Evolutionary conservation across 2,113 vertebrate genomes (phyloP).

Genomic region (Scortum barcoo): DNA sequence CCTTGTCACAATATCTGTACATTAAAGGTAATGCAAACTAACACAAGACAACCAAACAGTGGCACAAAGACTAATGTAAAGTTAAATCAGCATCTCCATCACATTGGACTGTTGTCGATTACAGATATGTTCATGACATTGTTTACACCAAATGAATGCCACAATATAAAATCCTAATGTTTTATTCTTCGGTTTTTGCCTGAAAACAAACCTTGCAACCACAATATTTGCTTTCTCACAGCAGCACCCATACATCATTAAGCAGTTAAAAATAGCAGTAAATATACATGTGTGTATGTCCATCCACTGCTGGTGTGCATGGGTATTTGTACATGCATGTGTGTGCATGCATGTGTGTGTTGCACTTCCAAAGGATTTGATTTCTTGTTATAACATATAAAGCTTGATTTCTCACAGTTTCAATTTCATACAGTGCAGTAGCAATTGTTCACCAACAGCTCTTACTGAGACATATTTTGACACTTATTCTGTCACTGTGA

Average conservation of each 20-base stretch:
- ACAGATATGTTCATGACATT: neutral
- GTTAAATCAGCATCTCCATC: neutral
- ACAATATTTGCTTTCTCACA: neutral
- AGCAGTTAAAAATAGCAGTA: neutral
- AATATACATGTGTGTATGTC: neutral
- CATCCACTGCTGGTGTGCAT: neutral
- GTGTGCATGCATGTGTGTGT: neutral
- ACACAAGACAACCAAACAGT: neutral
- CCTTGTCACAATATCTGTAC: neutral
- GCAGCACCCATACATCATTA: neutral
- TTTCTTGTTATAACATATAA: neutral
- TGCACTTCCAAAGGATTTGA: neutral
- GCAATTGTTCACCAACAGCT: neutral
- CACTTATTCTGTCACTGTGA: neutral
- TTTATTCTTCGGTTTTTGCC: neutral
- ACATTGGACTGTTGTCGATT: neutral
- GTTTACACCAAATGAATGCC: neutral
- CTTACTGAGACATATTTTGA: neutral
- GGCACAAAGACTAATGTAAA: neutral
- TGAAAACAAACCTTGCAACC: neutral
- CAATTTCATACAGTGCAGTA: too few relatives aligned
- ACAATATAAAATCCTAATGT: neutral
- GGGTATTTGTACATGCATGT: neutral
- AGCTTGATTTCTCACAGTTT: too few relatives aligned
- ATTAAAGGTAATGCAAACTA: neutral